Evolutionary conservation across 64 coral and sea anemone genomes (phyloP), one percentile per base, ranked within the genome.

Genomic region (Astreopora myriophthalma): DNA sequence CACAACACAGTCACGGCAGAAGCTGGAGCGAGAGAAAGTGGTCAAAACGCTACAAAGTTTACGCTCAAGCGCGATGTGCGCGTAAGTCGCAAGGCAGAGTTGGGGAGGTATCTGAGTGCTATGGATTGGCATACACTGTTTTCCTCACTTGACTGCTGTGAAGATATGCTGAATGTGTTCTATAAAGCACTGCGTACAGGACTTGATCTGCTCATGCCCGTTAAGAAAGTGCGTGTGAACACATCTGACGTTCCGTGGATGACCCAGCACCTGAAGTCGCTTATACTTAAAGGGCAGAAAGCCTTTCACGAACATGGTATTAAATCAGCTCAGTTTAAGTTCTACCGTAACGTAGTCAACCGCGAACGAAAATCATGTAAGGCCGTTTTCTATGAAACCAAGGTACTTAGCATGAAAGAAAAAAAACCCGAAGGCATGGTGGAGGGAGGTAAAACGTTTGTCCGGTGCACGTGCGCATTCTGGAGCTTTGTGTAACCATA

Each of bases 201-300:
- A 1, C 65, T 87, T 42, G 67, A 87, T 17, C 27, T 87, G n/a
- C 64, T 87, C 85, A 74, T 87, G 67, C 85, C 85, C 27, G 58
- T 63, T 63, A 63, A 63, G 58, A 63, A 63, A 24, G 14, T 63
- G 58, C 19, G 58, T 63, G 58, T 63, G 58, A 63, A 63, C 58
- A 63, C 58, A 63, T 63, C 58, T 63, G 58, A 63, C 58, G 0
- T 63, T 16, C 19, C 58, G 12, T 63, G 58, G 10, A 63, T 63
- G 58, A 63, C 58, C 58, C n/a, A 63, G 58, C 58, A 63, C 58
- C 14, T 63, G 58, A 63, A 63, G 19, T 63, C 58, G 58, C 58
- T 63, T 63, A 63, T 63, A 63, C 58, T 20, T 63, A 19, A 63
- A 63, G 19, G 58, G 58, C 58, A 62, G 58, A 62, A 19, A 14